Conservation (phyloP, 2,888 invertebrate species). For the Tinea semifulvella region DNA sequence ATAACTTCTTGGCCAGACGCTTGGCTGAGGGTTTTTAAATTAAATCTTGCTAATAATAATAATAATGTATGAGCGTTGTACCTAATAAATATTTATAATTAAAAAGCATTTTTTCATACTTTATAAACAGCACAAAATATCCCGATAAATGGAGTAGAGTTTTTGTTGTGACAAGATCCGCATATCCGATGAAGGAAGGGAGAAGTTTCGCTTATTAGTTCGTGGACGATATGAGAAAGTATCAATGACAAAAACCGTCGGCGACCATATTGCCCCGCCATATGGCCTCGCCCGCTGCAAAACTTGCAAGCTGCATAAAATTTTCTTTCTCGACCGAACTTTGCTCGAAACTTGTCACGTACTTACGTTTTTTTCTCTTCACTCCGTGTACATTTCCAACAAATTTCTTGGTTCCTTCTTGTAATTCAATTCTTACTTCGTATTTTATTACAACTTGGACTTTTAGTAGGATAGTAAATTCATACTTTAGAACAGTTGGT, state of each 20-base stretch:
- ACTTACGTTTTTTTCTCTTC: background rate
- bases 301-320: slow-evolving; percentile 58
- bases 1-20: too few relatives aligned
- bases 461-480: too few relatives aligned
- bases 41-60: too few relatives aligned
- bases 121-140: slow-evolving; percentile 15
- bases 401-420: too few relatives aligned
- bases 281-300: slow-evolving; percentile 39
- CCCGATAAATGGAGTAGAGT: slow-evolving; percentile 42
- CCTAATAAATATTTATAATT: too few relatives aligned
- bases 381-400: slow-evolving; percentile 3
- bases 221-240: slow-evolving; percentile 51
- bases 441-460: too few relatives aligned
- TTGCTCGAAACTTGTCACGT: slow-evolving; percentile 23
- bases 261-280: slow-evolving; percentile 55
- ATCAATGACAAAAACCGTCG: slow-evolving; percentile 51
- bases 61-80: too few relatives aligned
- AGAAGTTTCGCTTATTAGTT: slow-evolving; percentile 62
- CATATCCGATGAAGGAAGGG: slow-evolving; percentile 56
- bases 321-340: slow-evolving; percentile 39
- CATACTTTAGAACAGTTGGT: too few relatives aligned
- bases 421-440: too few relatives aligned
- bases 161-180: slow-evolving; percentile 38
- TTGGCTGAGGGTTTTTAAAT: too few relatives aligned
- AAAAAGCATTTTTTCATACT: too few relatives aligned